These are phyloP conservation scores for Calameuta pallipes DNA, from an alignment of 2,888 invertebrate genomes.

Conservation along the genomic window DNA sequence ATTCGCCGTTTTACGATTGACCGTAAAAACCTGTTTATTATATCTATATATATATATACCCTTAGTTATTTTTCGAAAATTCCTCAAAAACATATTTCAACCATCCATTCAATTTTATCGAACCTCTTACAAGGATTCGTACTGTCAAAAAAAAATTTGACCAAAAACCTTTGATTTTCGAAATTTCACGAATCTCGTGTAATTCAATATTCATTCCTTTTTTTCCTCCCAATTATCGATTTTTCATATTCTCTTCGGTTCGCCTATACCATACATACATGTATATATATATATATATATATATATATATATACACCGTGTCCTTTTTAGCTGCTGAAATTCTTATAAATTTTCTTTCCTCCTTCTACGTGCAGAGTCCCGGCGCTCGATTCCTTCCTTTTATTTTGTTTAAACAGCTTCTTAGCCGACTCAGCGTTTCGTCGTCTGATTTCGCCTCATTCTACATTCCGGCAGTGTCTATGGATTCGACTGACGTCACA, in stretches of 20 bases:
- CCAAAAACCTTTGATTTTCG: not conserved
- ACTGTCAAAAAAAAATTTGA: not conserved
- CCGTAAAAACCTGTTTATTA: not conserved
- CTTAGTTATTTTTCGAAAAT: not conserved
- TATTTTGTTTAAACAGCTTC: slow-evolving; percentile 35
- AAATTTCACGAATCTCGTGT: not conserved
- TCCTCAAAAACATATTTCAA: not conserved
- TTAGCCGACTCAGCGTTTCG: slow-evolving; percentile 18
- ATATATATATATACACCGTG: too few species aligned
- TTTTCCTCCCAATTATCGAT: not conserved
- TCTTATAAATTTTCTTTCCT: slow-evolving; percentile 23
- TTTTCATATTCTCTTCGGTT: slow-evolving; percentile 16
- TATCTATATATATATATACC: not conserved
- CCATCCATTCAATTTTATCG: not conserved
- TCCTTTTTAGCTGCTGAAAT: slow-evolving; percentile 15
- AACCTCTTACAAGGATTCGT: not conserved
- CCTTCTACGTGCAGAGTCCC: not conserved
- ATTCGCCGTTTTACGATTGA: not conserved
- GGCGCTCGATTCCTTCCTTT: not conserved
- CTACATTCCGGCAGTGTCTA: slow-evolving; percentile 34
- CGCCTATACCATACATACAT: slow-evolving; percentile 24
- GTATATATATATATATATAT: too few species aligned
- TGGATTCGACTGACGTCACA: slow-evolving; percentile 31
- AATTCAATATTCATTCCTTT: slow-evolving; percentile 10
- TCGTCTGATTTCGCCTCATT: slow-evolving; percentile 31